These are phyloP conservation scores for Chauna torquata DNA, from an alignment of 2,113 vertebrate genomes.

Conservation along the genomic window DNA sequence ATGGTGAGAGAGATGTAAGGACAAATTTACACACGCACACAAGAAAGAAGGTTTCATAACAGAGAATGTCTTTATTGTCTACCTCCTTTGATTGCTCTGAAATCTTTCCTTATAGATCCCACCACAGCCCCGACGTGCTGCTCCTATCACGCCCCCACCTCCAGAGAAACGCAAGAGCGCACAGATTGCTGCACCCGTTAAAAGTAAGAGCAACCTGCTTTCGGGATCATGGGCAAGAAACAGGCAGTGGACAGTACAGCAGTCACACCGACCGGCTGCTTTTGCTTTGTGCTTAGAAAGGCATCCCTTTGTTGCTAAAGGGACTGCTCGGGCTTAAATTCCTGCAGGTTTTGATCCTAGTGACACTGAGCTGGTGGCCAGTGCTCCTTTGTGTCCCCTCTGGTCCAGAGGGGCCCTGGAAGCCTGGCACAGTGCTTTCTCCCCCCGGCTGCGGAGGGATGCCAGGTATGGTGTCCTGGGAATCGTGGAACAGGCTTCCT, in stretches of 20 bases:
- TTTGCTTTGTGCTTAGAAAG: not conserved
- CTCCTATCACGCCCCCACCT: conserved; percentile 88
- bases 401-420: not conserved
- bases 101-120: conserved; percentile 80
- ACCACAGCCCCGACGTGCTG: conserved; percentile 84
- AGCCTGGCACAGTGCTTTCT: not conserved
- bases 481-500: not conserved
- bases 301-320: not conserved
- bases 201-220: conserved; percentile 68
- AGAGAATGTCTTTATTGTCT: not conserved
- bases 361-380: not conserved
- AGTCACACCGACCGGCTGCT: not conserved
- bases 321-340: not conserved
- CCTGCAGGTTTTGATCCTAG: not conserved
- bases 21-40: not conserved
- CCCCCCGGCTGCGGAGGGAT: not conserved
- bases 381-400: not conserved
- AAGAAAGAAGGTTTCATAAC: not conserved
- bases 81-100: conserved; percentile 44
- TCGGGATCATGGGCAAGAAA: accelerated
- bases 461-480: not conserved
- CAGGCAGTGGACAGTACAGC: accelerated
- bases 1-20: conserved; percentile 21
- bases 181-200: conserved; percentile 66
- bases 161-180: conserved; percentile 86